phyloP scores from a whole-genome alignment of 2,113 vertebrate genomes.

The Emydocephalus ijimae region DNA sequence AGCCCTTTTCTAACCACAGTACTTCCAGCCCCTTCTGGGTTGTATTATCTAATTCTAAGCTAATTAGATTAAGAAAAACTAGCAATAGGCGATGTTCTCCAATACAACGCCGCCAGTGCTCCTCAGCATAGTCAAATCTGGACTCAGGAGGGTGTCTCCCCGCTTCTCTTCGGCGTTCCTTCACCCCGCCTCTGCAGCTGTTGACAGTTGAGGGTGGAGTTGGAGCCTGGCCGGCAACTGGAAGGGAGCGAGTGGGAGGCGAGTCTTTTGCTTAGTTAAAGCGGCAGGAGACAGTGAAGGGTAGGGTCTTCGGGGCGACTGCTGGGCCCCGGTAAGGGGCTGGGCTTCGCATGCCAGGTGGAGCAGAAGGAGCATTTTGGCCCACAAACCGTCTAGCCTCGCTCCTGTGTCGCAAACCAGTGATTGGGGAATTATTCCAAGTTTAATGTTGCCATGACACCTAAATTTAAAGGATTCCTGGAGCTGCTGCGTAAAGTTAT shows the following conservation, averaged over 20 bases:
- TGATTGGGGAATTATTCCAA: neutral
- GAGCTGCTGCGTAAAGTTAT: neutral
- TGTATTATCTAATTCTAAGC: neutral
- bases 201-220: neutral
- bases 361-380: neutral
- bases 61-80: neutral
- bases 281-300: neutral
- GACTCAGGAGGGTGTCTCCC: neutral
- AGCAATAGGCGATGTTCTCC: neutral
- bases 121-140: neutral
- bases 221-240: neutral
- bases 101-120: neutral
- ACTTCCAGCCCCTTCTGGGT: neutral
- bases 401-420: neutral
- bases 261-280: neutral
- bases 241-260: neutral
- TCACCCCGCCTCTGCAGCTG: neutral
- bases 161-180: neutral
- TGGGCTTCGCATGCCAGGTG: neutral
- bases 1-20: neutral
- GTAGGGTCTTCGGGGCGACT: neutral
- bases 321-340: neutral
- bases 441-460: neutral
- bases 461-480: neutral
- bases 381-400: neutral